Percentiles rank a stretch among this genome's conserved stretches.
Conservation (phyloP, 2,888 invertebrate species). For the Diogma glabrata region DNA sequence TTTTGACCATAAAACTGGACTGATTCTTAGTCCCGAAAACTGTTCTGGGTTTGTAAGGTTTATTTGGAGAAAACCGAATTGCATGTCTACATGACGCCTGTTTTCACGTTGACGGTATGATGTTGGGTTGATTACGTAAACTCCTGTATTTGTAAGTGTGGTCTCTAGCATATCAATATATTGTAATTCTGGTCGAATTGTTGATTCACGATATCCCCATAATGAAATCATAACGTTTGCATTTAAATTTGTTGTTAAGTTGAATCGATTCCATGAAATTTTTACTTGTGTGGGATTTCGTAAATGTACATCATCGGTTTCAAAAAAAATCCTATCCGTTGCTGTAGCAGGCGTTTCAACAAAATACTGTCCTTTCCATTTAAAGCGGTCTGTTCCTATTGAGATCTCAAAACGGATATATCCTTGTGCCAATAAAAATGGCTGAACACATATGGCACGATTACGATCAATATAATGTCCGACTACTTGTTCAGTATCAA, state of each 20-base stretch:
- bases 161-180: conserved; percentile 67
- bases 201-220: conserved; percentile 82
- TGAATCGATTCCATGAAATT: conserved; percentile 74
- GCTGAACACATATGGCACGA: conserved; percentile 82
- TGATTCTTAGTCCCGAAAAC: conserved; percentile 49
- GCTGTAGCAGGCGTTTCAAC: conserved; percentile 86
- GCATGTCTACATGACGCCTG: conserved; percentile 55
- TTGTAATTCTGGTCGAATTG: conserved; percentile 65
- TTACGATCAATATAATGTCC: conserved; percentile 69
- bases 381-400: conserved; percentile 68
- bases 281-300: conserved; percentile 60
- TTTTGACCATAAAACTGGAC: conserved; percentile 81
- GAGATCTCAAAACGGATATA: conserved; percentile 79
- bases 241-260: conserved; percentile 69
- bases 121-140: conserved; percentile 59
- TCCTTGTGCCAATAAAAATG: conserved; percentile 75
- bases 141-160: conserved; percentile 53
- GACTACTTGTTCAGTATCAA: conserved; percentile 67
- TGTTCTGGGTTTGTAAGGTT: conserved; percentile 69
- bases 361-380: conserved; percentile 84
- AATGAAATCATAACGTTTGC: conserved; percentile 69
- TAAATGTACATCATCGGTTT: conserved; percentile 58
- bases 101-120: conserved; percentile 61
- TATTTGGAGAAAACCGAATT: conserved; percentile 79
- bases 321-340: conserved; percentile 73